phyloP scores from a whole-genome alignment of 1,140 invertebrate genomes.

The Sipha flava region DNA sequence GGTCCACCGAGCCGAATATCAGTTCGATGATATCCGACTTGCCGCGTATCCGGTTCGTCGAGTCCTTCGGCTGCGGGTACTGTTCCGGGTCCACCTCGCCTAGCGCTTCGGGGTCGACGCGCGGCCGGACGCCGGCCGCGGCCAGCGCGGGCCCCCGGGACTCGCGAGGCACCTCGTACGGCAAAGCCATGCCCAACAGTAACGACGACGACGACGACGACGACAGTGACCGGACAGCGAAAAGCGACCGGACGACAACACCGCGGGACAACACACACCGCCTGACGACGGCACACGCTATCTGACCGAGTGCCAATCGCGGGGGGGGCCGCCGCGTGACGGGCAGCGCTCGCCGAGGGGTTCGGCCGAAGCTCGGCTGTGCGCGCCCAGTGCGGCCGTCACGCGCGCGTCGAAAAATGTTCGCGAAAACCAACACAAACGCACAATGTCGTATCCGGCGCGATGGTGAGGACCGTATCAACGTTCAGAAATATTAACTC shows the following conservation, averaged over 20 bases:
- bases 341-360: background rate
- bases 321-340: background rate
- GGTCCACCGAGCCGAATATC: constrained; percentile 73
- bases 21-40: constrained; percentile 73
- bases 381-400: background rate
- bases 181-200: background rate
- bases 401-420: background rate
- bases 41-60: constrained; percentile 79
- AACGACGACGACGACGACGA: background rate
- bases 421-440: background rate
- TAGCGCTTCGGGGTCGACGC: constrained; percentile 62
- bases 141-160: constrained; percentile 33
- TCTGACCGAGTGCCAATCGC: background rate
- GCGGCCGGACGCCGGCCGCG: constrained; percentile 49
- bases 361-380: background rate
- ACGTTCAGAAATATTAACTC: background rate
- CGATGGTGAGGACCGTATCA: too few relatives aligned
- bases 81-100: constrained; percentile 65
- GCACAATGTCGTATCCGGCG: too few relatives aligned
- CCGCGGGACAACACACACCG: background rate
- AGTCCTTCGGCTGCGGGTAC: constrained; percentile 72
- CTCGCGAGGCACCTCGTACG: constrained; percentile 24
- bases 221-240: too few relatives aligned
- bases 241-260: too few relatives aligned
- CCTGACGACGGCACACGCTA: background rate